phyloP scores from a whole-genome alignment of 2,797 vertebrate species.

The Erethizon dorsatum region DNA sequence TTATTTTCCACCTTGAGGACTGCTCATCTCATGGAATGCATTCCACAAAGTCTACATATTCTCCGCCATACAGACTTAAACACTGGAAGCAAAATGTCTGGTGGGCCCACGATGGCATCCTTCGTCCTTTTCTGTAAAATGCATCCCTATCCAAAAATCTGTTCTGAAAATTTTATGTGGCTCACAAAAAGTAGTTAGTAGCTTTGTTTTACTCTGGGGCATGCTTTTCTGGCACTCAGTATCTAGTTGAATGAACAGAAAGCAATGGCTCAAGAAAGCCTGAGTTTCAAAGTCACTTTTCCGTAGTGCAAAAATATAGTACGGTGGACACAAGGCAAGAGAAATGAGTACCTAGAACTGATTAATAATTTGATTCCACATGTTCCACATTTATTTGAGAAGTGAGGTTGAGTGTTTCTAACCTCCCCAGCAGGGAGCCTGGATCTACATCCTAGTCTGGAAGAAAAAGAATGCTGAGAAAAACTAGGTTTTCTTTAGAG shows the following conservation, averaged over 20 bases:
- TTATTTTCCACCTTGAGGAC: slow-evolving; percentile 40
- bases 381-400: slow-evolving; percentile 24
- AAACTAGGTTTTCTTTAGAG: slow-evolving; percentile 33
- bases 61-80: fast-evolving
- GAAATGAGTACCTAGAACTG: background rate
- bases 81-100: slow-evolving; percentile 59
- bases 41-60: background rate
- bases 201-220: slow-evolving; percentile 18
- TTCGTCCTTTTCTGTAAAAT: background rate
- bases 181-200: slow-evolving; percentile 40
- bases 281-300: slow-evolving; percentile 28
- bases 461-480: background rate
- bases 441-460: background rate
- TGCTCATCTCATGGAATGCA: slow-evolving; percentile 20
- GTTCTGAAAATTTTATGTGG: slow-evolving; percentile 51
- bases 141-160: slow-evolving; percentile 12
- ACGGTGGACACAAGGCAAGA: background rate
- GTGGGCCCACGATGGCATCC: background rate
- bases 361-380: background rate
- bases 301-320: background rate
- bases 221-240: background rate
- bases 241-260: slow-evolving; percentile 57
- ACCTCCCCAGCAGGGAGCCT: background rate
- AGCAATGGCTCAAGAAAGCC: background rate
- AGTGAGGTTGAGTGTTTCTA: background rate